Percentiles rank a stretch among this genome's conserved stretches.
phyloP scores from a whole-genome alignment of 1,140 invertebrate species.

The Heterodera carotae region DNA sequence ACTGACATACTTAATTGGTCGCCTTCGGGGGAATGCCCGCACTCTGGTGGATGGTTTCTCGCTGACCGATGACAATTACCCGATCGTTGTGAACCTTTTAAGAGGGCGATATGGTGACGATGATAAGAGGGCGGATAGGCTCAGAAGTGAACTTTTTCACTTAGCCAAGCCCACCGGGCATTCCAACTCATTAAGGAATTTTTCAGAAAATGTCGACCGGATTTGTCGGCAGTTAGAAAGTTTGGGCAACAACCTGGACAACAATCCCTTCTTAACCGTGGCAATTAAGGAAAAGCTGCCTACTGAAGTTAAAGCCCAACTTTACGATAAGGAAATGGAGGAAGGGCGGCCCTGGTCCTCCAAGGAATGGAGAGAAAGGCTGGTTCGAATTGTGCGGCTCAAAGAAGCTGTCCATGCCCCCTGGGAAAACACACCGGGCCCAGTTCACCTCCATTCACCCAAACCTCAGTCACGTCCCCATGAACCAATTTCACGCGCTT shows the following conservation, averaged over 20 bases:
- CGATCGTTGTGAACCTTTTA: background rate
- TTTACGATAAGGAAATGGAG: background rate
- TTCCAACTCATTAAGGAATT: background rate
- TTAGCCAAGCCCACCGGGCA: background rate
- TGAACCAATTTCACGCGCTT: no score
- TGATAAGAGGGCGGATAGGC: background rate
- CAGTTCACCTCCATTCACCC: no score
- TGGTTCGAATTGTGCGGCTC: background rate
- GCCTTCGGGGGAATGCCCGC: background rate
- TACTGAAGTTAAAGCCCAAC: background rate
- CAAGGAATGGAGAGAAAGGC: background rate
- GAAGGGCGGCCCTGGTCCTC: background rate
- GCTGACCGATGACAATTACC: background rate
- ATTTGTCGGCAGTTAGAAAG: background rate
- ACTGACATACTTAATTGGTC: no score
- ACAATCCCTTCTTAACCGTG: background rate
- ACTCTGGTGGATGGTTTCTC: background rate
- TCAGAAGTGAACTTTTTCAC: background rate
- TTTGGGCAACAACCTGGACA: background rate
- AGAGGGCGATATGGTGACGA: background rate
- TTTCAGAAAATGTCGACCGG: background rate
- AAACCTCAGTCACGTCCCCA: no score
- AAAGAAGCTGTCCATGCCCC: no score
- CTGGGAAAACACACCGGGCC: no score
- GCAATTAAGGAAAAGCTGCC: background rate